Evolutionary conservation across 2,113 vertebrate genomes (phyloP).

Genomic region (Peromyscus maniculatus): DNA sequence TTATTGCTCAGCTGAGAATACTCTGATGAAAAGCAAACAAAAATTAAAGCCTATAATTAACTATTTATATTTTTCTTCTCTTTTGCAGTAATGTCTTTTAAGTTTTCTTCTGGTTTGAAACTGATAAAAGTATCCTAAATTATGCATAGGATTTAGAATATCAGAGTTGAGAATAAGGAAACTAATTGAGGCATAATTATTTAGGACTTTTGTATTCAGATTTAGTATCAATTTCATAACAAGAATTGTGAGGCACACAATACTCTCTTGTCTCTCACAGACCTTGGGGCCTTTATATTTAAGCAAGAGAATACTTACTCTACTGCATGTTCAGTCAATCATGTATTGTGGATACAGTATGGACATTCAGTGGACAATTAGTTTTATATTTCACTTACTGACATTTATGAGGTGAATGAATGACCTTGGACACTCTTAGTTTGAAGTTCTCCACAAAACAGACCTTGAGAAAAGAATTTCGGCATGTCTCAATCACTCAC

Average conservation of each 20-base stretch:
- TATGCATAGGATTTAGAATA: conserved; percentile 72
- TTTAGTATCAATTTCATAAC: conserved; percentile 62
- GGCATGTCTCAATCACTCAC: neutral
- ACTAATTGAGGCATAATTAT: conserved; percentile 50
- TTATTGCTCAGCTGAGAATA: conserved; percentile 81
- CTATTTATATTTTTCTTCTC: conserved; percentile 83
- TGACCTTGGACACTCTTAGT: conserved; percentile 14
- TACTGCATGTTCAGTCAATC: neutral
- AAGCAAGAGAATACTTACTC: neutral
- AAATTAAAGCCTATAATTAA: conserved; percentile 81
- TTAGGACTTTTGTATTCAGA: conserved; percentile 57
- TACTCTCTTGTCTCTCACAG: neutral
- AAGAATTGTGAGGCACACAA: conserved; percentile 50
- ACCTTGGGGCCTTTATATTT: neutral
- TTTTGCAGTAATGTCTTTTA: conserved; percentile 79
- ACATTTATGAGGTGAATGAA: conserved; percentile 2
- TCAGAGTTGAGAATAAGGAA: conserved; percentile 51
- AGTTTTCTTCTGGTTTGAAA: conserved; percentile 68
- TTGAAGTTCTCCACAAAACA: conserved; percentile 36
- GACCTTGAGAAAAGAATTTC: conserved; percentile 45
- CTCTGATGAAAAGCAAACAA: conserved; percentile 82
- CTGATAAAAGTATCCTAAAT: conserved; percentile 71
- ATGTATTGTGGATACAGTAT: neutral
- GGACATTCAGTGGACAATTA: neutral
- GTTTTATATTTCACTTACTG: neutral